phyloP scores from a whole-genome alignment of 2,888 invertebrate species.

The Metallyticus violacea region DNA sequence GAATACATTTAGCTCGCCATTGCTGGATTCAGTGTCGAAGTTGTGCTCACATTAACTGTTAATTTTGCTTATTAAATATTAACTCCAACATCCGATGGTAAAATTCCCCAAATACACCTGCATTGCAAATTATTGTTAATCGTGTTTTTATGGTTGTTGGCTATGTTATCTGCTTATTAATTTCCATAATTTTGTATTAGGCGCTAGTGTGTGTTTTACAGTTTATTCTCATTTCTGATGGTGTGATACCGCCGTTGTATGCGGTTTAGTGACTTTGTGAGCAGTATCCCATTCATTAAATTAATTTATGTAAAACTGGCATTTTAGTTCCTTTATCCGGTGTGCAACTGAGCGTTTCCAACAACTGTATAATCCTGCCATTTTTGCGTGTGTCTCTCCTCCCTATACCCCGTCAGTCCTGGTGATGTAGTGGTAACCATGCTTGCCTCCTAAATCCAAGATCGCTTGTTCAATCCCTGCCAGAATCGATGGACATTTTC shows the following conservation, averaged over 20 bases:
- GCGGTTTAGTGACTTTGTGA: neutral
- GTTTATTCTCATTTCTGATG: neutral
- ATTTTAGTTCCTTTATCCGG: neutral
- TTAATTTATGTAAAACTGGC: neutral
- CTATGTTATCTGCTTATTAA: neutral
- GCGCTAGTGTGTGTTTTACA: neutral
- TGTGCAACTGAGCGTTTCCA: neutral
- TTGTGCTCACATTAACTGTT: neutral
- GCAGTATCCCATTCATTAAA: neutral
- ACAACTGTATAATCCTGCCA: neutral
- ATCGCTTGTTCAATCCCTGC: no score
- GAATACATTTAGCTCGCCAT: neutral
- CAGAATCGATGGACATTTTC: no score
- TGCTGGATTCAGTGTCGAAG: neutral
- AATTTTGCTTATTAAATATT: neutral
- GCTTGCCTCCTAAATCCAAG: no score
- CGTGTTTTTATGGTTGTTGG: neutral
- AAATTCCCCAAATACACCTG: neutral
- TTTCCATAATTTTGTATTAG: neutral
- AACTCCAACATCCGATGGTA: neutral
- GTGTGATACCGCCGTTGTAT: neutral
- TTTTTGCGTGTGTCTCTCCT: neutral
- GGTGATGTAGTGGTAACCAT: no score
- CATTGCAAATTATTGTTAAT: neutral
- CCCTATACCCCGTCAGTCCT: neutral